Percentiles rank a stretch among this genome's conserved stretches.
These are phyloP conservation scores for Bombus sibiricus DNA, from an alignment of 1,140 invertebrate species.

Conservation along the genomic window DNA sequence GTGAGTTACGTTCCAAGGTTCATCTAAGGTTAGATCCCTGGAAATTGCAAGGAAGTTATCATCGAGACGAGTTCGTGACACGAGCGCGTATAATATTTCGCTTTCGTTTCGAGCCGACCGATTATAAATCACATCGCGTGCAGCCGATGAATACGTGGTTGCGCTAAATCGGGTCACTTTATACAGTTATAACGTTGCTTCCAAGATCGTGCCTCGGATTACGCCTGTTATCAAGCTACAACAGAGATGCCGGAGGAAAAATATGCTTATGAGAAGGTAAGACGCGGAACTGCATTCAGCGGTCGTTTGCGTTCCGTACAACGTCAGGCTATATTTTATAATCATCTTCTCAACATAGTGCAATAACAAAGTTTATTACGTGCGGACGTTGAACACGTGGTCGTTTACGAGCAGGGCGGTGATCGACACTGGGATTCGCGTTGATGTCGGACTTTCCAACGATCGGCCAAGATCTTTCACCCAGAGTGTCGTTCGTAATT, in stretches of 20 bases:
- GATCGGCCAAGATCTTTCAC: not conserved
- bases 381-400: not conserved
- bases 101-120: conserved; percentile 6
- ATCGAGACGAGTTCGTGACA: not conserved
- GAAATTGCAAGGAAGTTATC: not conserved
- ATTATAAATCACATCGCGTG: conserved; percentile 34
- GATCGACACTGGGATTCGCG: no score
- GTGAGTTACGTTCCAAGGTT: not conserved
- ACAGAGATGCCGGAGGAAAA: not conserved
- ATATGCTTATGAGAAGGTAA: not conserved
- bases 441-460: no score
- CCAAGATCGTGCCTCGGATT: not conserved
- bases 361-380: not conserved
- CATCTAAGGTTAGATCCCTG: not conserved
- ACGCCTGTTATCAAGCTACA: not conserved
- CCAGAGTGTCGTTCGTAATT: not conserved
- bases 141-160: not conserved
- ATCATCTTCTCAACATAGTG: not conserved
- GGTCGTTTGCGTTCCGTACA: not conserved
- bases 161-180: conserved; percentile 21
- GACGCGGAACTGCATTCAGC: not conserved
- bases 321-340: not conserved
- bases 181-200: conserved; percentile 25
- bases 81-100: not conserved
- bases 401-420: not conserved